Evolutionary conservation across 2,113 vertebrate genomes (phyloP), one percentile per base, ranked within the genome.

Genomic region (Rafetus swinhoei): DNA sequence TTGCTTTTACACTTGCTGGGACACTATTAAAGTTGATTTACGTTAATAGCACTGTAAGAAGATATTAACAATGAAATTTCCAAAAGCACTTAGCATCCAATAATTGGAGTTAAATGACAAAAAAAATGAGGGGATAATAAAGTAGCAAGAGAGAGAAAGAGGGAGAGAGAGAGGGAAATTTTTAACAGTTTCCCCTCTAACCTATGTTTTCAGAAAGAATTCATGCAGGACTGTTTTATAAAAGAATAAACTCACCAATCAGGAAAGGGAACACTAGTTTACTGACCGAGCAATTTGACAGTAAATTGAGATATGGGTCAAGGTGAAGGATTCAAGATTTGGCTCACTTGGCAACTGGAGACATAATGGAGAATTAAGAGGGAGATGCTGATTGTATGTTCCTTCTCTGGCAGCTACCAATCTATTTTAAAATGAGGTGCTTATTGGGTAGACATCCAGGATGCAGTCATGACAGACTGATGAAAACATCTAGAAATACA

Each of bases 1-100:
- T 98, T 98, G 98, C 98, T 98, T 98, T 98, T 98, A 98, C 98
- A 98, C 98, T 98, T 98, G 98, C 98, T 97, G 98, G 98, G 98
- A 98, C 98, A 98, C 98, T 98, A 98, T 98, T 98, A 98, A 98
- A 98, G 97, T 98, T 98, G 98, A 98, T 98, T 98, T 98, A 98
- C 97, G 98, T 98, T 98, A 98, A 98, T 98, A 98, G 98, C 97
- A 94, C 97, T 98, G 98, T 98, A 98, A 98, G 98, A 98, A 98
- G 98, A 98, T 98, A 98, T 98, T 98, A 98, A 98, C 98, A 98
- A 98, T 98, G 98, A 97, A 98, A 98, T 98, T 98, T 98, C 98
- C 98, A 98, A 98, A 98, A 98, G 98, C 98, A 98, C 98, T 98
- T 98, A 98, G 98, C 98, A 98, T 98, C 97, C 98, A 97, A 97